Base-by-base conservation (phyloP, 2,113 vertebrate genomes). In the Jacana jacana region DNA sequence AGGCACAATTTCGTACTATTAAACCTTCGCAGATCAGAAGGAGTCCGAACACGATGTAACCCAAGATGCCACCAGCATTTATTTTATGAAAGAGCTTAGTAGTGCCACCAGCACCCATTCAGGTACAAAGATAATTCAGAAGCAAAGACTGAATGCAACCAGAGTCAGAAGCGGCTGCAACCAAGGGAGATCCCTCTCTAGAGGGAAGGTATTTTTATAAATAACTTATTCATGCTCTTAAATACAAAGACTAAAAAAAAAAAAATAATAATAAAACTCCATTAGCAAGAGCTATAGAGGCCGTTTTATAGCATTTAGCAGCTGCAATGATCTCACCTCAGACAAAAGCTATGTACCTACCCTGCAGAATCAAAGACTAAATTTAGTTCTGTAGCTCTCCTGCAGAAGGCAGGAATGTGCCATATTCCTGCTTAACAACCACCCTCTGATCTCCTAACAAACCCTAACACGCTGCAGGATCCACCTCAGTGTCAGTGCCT, bases 391-490 rank as follows among this genome's bases (percentile, higher is more conserved):
- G 30, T 9, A 64, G 28, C 51, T 37, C 51, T 37, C 9, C 23
- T 37, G 28, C 30, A 33, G 48, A 84, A 89, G 77, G 25, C 40
- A 63, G 25, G 31, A 46, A 17, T 4, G 17, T 17, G 40, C 63
- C 13, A 0, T 10, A 6, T 17, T 31, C 10, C 37, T 28, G 25
- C 42, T 60, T 3, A 2, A 54, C n/a, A 39, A 13, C 27, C 27
- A n/a, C n/a, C 39, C 25, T 54, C 4, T 2, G 6, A 31, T 66
- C 58, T 64, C 73, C 81, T 25, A 9, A 25, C 51, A 81, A 72
- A 66, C 61, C 58, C 25, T 28, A 18, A 9, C 1, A 14, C 77
- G 30, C 73, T 49, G 49, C 48, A 81, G 65, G 30, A 81, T 9
- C 25, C 51, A 73, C 10, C 22, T 11, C 39, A 33, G 66, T 18